Base-by-base conservation (phyloP, 2,888 invertebrate species). In the Dolichopus griseipennis region DNA sequence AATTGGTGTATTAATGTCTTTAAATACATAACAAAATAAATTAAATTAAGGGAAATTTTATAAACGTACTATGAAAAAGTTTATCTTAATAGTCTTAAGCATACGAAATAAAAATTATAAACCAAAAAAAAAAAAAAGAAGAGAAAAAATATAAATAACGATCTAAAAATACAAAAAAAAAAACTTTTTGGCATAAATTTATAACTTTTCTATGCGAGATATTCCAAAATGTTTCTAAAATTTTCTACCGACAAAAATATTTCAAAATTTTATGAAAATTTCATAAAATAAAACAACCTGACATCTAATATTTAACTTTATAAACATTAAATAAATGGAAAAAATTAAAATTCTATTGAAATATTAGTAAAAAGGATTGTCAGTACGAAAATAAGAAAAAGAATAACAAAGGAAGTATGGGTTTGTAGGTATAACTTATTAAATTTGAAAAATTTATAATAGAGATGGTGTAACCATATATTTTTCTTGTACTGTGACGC, bases 271-370 rank as follows among this genome's bases (percentile, higher is more conserved):
- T 52, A 52, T 52, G 52, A 52, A 52, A 52, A 52, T 18, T 52
- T 52, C 15, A 52, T 52, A 52, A 52, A 52, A 52, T 52, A 52
- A 52, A 52, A 15, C 52, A 52, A 52, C 18, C 52, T 52, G 52
- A 52, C 52, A 52, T 52, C 52, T 52, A 52, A 52, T 52, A 52
- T 52, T 52, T 52, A 52, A 52, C 52, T 52, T 52, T 52, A n/a
- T 52, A 52, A 52, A 52, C 18, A 52, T 12, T 52, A 52, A 18
- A 18, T 12, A 52, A 15, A 52, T 6, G 15, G 15, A 12, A 6
- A 52, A 52, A 52, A 52, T 52, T 52, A 52, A 52, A 52, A 41
- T 15, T 41, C 41, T 41, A 41, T 41, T 41, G 41, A 41, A 41
- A 52, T 52, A 52, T 52, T 52, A 52, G 52, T 18, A n/a, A 18